Evolutionary conservation across 2,113 vertebrate species (phyloP).

Genomic region (Corydoras sp.): DNA sequence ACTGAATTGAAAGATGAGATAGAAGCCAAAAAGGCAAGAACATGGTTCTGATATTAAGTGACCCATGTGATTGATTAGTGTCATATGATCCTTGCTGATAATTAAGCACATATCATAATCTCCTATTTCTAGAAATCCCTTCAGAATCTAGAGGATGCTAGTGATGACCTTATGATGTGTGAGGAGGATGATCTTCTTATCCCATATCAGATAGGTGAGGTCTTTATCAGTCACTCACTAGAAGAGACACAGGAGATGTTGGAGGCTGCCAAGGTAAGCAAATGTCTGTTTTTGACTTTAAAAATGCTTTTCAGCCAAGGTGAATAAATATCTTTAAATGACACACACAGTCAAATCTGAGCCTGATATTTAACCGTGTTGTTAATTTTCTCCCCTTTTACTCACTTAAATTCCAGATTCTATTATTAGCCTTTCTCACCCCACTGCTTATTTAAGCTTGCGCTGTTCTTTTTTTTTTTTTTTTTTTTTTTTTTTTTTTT

Average conservation of each 20-base stretch:
- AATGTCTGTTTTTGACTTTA: background rate
- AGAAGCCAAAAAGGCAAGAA: constrained; percentile 82
- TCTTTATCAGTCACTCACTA: constrained; percentile 91
- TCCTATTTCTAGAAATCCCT: constrained; percentile 77
- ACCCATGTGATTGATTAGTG: background rate
- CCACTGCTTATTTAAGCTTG: too few relatives aligned
- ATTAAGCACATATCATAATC: background rate
- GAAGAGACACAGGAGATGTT: constrained; percentile 94
- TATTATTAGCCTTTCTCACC: too few relatives aligned
- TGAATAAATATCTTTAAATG: too few relatives aligned
- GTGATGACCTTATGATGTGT: constrained; percentile 88
- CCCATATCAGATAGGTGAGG: constrained; percentile 92
- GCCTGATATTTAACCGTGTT: too few relatives aligned
- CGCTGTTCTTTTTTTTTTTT: too few relatives aligned
- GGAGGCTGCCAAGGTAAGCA: constrained; percentile 84
- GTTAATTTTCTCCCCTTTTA: too few relatives aligned
- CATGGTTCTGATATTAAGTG: background rate
- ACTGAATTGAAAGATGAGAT: constrained; percentile 95
- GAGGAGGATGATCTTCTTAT: constrained; percentile 80
- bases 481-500: too few relatives aligned
- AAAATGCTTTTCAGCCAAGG: too few relatives aligned
- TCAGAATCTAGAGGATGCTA: constrained; percentile 91
- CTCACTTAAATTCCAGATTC: too few relatives aligned
- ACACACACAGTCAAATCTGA: too few relatives aligned
- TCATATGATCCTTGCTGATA: background rate